Percentiles rank a stretch among this genome's conserved stretches.
Evolutionary conservation across 2,797 vertebrate species (phyloP).

Genomic region (Rhincodon typus): DNA sequence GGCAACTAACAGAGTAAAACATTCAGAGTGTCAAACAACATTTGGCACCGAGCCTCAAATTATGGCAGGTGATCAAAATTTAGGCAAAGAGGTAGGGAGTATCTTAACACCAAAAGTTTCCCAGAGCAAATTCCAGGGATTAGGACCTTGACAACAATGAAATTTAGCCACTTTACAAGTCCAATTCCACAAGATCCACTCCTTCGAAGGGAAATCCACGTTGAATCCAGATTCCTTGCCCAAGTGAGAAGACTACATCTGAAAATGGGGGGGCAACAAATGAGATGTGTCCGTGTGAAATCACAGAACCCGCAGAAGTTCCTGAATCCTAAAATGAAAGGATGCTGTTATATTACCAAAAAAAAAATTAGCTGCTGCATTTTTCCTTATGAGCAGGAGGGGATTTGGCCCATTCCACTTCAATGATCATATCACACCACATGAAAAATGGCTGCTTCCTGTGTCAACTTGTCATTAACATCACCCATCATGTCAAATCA

Average conservation of each 20-base stretch:
- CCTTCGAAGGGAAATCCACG: too few relatives aligned
- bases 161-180: not conserved
- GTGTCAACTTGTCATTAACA: slow-evolving; percentile 16
- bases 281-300: not conserved
- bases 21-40: not conserved
- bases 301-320: not conserved
- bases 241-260: not conserved
- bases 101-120: not conserved
- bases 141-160: not conserved
- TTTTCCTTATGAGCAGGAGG: not conserved
- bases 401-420: not conserved
- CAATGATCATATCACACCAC: not conserved
- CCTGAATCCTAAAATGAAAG: not conserved
- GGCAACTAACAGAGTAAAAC: not conserved
- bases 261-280: not conserved
- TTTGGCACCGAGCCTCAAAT: not conserved
- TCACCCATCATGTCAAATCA: not conserved
- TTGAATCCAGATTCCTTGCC: not conserved
- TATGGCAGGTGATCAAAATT: not conserved
- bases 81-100: not conserved
- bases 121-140: not conserved
- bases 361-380: not conserved
- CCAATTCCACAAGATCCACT: too few relatives aligned
- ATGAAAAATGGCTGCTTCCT: not conserved
- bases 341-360: not conserved